phyloP scores from a whole-genome alignment of 30 jellyfish, hydroid and myxozoan genomes.

The Pelagia noctiluca region DNA sequence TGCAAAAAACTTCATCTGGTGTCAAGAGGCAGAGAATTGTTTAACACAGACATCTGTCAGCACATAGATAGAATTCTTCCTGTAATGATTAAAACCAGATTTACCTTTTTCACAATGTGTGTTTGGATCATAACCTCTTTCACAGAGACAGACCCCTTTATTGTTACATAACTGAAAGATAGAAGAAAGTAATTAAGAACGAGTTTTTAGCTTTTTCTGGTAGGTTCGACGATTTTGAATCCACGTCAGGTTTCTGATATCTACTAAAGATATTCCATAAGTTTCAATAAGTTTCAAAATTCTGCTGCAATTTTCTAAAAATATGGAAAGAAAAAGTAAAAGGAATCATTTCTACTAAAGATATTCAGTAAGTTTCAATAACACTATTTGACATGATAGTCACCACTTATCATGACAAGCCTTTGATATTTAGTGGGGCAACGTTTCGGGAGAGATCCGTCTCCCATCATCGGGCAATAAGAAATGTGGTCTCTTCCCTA shows the following conservation, averaged over 20 bases:
- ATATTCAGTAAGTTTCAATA: too few relatives aligned
- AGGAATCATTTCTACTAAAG: background rate
- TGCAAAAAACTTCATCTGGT: too few relatives aligned
- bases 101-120: slow-evolving; percentile 58
- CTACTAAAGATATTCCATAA: background rate
- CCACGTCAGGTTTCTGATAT: background rate
- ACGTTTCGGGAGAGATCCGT: too few relatives aligned
- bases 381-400: too few relatives aligned
- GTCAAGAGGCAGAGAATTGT: too few relatives aligned
- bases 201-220: background rate
- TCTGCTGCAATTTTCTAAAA: background rate
- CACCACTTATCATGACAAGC: too few relatives aligned
- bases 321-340: background rate
- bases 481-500: too few relatives aligned
- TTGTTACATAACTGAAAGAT: slow-evolving; percentile 45
- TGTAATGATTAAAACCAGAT: background rate
- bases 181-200: background rate
- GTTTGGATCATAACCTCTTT: slow-evolving; percentile 65
- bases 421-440: too few relatives aligned
- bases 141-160: slow-evolving; percentile 63
- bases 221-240: background rate
- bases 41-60: too few relatives aligned
- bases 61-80: too few relatives aligned
- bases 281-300: background rate
- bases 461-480: too few relatives aligned